phyloP scores from a whole-genome alignment of 2,888 invertebrate genomes.

The Kryphioiulus occultus region DNA sequence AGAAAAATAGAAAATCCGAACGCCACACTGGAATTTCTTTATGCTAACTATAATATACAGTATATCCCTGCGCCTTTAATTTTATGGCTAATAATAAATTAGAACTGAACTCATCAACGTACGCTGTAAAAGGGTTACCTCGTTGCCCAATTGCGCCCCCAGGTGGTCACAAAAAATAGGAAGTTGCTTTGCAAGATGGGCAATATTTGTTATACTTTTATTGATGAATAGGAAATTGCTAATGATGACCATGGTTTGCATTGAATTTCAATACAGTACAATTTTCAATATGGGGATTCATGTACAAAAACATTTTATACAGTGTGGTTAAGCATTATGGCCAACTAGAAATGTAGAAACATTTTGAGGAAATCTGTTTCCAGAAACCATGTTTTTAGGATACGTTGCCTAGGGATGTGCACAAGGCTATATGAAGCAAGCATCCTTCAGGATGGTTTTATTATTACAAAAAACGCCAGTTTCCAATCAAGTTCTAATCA shows the following conservation, averaged over 20 bases:
- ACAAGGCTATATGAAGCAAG: too few species aligned
- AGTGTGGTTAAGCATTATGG: too few species aligned
- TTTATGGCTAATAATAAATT: slow-evolving; percentile 27
- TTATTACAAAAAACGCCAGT: too few species aligned
- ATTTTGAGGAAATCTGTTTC: too few species aligned
- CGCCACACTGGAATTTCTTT: neutral
- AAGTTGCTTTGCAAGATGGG: neutral
- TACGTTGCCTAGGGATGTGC: too few species aligned
- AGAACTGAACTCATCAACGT: neutral
- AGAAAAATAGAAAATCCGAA: neutral
- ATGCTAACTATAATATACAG: neutral
- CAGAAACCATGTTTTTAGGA: too few species aligned
- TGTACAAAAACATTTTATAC: too few species aligned
- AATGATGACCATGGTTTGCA: neutral
- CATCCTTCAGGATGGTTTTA: too few species aligned
- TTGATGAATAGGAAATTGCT: neutral
- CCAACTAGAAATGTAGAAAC: too few species aligned
- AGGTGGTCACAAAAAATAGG: slow-evolving; percentile 11
- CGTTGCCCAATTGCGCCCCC: neutral
- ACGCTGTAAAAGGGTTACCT: neutral
- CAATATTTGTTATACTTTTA: neutral
- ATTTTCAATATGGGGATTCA: neutral
- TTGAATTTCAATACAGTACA: neutral
- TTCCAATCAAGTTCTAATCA: too few species aligned
- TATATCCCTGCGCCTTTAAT: neutral